These are phyloP conservation scores for Laspeyria flexula DNA, from an alignment of 2,888 invertebrate species.

Conservation along the genomic window DNA sequence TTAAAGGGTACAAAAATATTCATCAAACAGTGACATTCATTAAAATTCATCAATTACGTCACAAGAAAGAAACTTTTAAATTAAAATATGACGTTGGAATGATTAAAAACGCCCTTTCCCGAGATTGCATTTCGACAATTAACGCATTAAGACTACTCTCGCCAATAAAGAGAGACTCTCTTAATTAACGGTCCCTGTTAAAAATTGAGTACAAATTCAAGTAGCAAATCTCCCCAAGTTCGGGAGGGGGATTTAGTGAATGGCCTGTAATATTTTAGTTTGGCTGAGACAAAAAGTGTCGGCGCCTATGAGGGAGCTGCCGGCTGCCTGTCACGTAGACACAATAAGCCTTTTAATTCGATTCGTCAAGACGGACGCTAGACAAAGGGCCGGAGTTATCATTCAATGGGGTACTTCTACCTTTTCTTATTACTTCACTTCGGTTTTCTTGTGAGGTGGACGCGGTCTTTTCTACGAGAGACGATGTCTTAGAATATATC, in stretches of 20 bases:
- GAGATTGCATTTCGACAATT: constrained; percentile 86
- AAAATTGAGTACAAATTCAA: constrained; percentile 86
- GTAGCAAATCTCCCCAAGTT: constrained; percentile 72
- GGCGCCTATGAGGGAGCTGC: constrained; percentile 63
- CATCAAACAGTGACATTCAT: constrained; percentile 45
- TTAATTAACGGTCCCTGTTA: constrained; percentile 85
- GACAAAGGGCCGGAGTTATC: constrained; percentile 85
- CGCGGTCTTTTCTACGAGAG: constrained; percentile 55
- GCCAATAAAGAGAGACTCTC: constrained; percentile 83
- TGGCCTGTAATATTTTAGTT: constrained; percentile 85
- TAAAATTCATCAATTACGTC: constrained; percentile 66
- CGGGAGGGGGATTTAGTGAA: constrained; percentile 76
- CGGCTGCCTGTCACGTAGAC: constrained; percentile 83
- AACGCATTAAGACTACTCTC: constrained; percentile 83
- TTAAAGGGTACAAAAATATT: constrained; percentile 33
- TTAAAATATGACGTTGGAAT: constrained; percentile 81
- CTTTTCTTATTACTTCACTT: constrained; percentile 84
- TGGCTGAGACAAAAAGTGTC: constrained; percentile 82
- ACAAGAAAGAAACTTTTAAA: constrained; percentile 62
- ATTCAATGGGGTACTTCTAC: constrained; percentile 86
- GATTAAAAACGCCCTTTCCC: constrained; percentile 77
- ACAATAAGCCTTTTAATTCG: constrained; percentile 87
- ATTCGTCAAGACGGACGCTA: constrained; percentile 85
- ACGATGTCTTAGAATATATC: constrained; percentile 37
- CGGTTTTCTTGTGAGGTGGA: constrained; percentile 77